These are phyloP conservation scores for Oopsacas minuta DNA, from an alignment of 37 sponge, comb jelly and placozoan genomes.

Conservation along the genomic window DNA sequence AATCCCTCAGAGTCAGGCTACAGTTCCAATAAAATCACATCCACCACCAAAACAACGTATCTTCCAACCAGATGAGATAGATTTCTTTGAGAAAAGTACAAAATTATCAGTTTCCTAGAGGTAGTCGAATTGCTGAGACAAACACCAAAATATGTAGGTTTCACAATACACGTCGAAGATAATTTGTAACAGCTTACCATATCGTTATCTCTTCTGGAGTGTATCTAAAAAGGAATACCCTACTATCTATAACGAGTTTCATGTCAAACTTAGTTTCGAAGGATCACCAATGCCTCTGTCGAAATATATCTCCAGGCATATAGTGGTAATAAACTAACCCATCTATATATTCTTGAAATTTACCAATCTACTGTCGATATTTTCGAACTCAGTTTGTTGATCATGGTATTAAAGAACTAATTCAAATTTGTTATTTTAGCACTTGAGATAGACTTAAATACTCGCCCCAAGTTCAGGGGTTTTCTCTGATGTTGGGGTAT, in stretches of 20 bases:
- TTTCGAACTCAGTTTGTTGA: background rate
- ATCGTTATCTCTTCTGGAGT: conserved; percentile 2
- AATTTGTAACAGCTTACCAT: background rate
- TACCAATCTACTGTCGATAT: background rate
- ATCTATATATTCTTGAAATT: conserved; percentile 6
- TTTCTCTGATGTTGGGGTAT: background rate
- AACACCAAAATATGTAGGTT: background rate
- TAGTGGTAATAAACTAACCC: background rate
- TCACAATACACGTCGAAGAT: background rate
- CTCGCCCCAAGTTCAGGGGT: background rate
- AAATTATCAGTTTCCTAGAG: background rate
- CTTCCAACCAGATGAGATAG: background rate
- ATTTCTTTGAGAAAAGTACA: background rate
- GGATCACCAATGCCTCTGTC: background rate
- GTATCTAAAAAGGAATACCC: background rate
- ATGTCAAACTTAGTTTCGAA: conserved; percentile 3
- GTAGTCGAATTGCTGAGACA: background rate
- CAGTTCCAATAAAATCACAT: background rate
- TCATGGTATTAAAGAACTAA: conserved; percentile 9
- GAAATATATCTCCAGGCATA: background rate
- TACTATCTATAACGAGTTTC: background rate
- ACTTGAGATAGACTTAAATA: background rate
- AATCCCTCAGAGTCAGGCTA: background rate
- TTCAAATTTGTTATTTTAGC: conserved; percentile 5
- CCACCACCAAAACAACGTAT: background rate